These are phyloP conservation scores for Naso thynnoides DNA, from an alignment of 2,797 vertebrate species.

Conservation along the genomic window DNA sequence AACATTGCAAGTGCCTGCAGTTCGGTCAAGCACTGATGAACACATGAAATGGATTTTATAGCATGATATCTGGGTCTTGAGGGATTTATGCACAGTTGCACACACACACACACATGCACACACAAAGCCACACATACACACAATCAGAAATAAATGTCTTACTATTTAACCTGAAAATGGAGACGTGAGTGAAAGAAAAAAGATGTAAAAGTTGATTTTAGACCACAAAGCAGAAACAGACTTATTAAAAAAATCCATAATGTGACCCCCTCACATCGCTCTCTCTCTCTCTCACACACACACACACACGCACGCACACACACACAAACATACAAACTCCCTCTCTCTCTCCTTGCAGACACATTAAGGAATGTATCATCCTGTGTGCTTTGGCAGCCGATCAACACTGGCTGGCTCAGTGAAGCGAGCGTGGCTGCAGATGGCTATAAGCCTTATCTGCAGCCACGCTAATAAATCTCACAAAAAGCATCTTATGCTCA, in stretches of 20 bases:
- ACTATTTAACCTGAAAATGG: constrained; percentile 48
- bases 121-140: constrained; percentile 17
- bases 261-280: constrained; percentile 28
- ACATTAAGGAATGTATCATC: constrained; percentile 76
- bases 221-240: constrained; percentile 49
- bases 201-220: constrained; percentile 38
- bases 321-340: too few species aligned
- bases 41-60: too few species aligned
- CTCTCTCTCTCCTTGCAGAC: constrained; percentile 55
- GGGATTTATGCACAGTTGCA: constrained; percentile 2
- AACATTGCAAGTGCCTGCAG: too few species aligned
- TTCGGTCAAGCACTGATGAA: too few species aligned
- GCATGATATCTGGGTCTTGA: too few species aligned
- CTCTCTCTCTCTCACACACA: constrained; percentile 12
- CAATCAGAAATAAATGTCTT: constrained; percentile 15
- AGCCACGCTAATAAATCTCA: constrained; percentile 81
- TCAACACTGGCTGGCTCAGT: constrained; percentile 60
- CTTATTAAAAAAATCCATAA: constrained; percentile 46
- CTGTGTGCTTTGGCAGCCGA: constrained; percentile 76
- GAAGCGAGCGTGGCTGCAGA: constrained; percentile 75
- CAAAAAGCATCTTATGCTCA: constrained; percentile 60
- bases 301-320: too few species aligned
- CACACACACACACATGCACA: constrained; percentile 14
- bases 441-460: constrained; percentile 80
- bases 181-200: constrained; percentile 17